Evolutionary conservation across 2,888 invertebrate genomes (phyloP), one percentile per base, ranked within the genome.

Genomic region (Drosophila diplacantha): DNA sequence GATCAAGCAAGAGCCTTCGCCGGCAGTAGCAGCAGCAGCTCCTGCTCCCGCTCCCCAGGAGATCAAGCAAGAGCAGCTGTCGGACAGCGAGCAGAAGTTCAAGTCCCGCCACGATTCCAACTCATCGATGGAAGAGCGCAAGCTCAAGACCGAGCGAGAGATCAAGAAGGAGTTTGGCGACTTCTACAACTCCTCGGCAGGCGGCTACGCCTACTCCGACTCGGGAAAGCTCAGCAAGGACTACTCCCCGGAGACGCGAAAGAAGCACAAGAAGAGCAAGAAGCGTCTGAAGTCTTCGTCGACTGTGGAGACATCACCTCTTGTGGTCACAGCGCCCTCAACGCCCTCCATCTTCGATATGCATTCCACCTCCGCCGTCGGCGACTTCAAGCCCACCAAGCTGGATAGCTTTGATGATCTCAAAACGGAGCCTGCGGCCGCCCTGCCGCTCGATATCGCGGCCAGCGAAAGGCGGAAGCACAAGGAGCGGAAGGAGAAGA

Each of bases 221-320:
- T 65, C 56, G 7, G 75, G 72, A 20, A 80, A 84, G 56, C 31
- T 76, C 11, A 46, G 14, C 44, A 75, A 80, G 52, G 73, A 80
- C 35, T 89, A 84, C 88, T 89, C 87, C 73, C 89, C 85, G 3
- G 93, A 93, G 81, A 85, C 90, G 46, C 90, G 94, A 11, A 94
- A 93, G 85, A 95, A 94, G 84, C 95, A 95, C 84, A 95, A 94
- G 87, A 95, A 95, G 90, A 95, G 94, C 83, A 94, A 94, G 85
- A 95, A 93, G 87, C 93, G 93, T 29, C 92, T 93, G 72, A 95
- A 94, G 85, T 91, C 92, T 3, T 65, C 68, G 1, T 61, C 76
- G 8, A 73, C 74, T 26, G 44, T 51, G 11, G 22, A 56, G 24
- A 29, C 50, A 1, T 43, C 47, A 4, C 58, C 58, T 7, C 37